Base-by-base conservation (phyloP, 2,113 vertebrate species). In the Marcusenius ussheri region DNA sequence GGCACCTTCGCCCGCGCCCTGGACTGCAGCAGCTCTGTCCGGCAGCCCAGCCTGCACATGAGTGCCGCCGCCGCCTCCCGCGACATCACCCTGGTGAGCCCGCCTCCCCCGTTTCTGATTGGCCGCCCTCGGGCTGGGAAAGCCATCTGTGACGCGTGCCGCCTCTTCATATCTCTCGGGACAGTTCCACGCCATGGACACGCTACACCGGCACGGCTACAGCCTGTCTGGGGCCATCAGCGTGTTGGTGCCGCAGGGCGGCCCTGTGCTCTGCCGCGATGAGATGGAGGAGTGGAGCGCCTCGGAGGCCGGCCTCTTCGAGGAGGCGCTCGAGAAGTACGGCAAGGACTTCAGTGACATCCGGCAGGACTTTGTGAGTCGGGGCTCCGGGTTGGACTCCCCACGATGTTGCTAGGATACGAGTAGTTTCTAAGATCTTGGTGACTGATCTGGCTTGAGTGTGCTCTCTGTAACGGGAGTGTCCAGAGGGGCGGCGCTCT, bases 271-370 rank as follows among this genome's bases (percentile, higher is more conserved):
- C 58, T 99, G 98, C 92, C 95, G 98, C 94, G 98, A 99, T 88
- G 98, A 99, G 95, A 99, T 99, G 98, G 98, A 99, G 93, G 98
- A 99, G 94, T 99, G 98, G 98, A 99, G 98, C 11, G 97, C 98
- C 42, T 99, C 98, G 4, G 98, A 99, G 94, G 98, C 98, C 2
- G 97, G 96, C 95, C 96, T 99, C 94, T 99, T 99, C 90, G 98
- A 99, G 93, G 98, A 99, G 92, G 98, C 98, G 1, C 91, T 99
- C 93, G 98, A 99, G 93, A 99, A 99, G 94, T 99, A 99, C 51
- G 98, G 98, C 92, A 99, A 99, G 95, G 98, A 99, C 96, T 99
- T 99, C 96, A 99, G 98, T 70, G 98, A 99, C 93, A 99, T 99
- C 93, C 98, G 98, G 94, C 98, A 99, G 96, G 98, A 99, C 94